Base-by-base conservation (phyloP, 2,888 invertebrate genomes). In the Torymus texanus region DNA sequence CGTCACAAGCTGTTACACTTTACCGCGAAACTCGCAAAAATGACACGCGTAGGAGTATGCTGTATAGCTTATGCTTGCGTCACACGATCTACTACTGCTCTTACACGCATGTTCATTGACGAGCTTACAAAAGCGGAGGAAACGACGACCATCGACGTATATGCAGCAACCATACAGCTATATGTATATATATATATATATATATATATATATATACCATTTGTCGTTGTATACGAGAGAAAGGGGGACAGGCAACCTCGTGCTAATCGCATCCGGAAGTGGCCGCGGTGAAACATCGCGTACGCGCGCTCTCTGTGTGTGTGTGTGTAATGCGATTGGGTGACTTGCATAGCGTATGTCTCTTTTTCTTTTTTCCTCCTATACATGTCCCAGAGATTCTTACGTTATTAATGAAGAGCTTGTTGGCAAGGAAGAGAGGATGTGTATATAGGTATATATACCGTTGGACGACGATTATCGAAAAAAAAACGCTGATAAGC, bases 261-360 rank as follows among this genome's bases (percentile, higher is more conserved):
- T 11, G 63, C 51, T 74, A 66, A 74, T 73, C 65, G 74, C 21
- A 16, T 41, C 65, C 59, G 74, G 59, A 74, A 74, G 58, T 56
- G 56, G 12, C 73, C 8, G 55, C 73, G n/a, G 55, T 62, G 53
- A 72, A 72, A 72, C 62, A 55, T 53, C 53, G 41, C 21, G 4
- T 29, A 0, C 21, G 59, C 4, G 59, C n/a, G n/a, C n/a, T n/a
- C n/a, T n/a, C n/a, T n/a, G n/a, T n/a, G n/a, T n/a, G n/a, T n/a
- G n/a, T 14, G 21, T 21, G 21, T 14, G 21, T 68, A 68, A 58
- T 58, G 68, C 41, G 68, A 70, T 70, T 41, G 70, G 58, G 18
- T 70, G 58, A 56, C 56, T 70, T 51, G 55, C 50, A 10, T n/a
- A 18, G 67, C 29, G 29, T 3, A n/a, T n/a, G n/a, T n/a, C n/a